Evolutionary conservation across 2,888 invertebrate species (phyloP).

Genomic region (Agriopis marginaria): DNA sequence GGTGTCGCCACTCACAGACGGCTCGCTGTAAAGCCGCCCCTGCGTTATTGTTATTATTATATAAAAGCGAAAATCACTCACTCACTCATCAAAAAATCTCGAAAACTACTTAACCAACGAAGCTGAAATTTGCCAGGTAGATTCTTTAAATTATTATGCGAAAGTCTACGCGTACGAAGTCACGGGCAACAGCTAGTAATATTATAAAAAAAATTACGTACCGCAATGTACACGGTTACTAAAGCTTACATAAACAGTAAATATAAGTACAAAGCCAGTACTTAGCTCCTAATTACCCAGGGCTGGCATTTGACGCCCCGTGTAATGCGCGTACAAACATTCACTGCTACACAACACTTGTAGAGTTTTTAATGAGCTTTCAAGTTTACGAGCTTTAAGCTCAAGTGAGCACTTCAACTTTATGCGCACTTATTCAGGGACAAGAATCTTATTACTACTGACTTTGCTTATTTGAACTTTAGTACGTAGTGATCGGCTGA

Average conservation of each 20-base stretch:
- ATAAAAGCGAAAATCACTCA: too few species aligned
- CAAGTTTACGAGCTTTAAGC: constrained; percentile 31
- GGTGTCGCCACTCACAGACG: too few species aligned
- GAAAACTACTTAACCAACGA: too few species aligned
- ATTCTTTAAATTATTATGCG: too few species aligned
- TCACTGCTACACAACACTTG: constrained; percentile 38
- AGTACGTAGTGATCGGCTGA: constrained; percentile 17
- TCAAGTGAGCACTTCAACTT: constrained; percentile 36
- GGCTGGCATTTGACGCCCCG: constrained; percentile 50
- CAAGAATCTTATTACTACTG: constrained; percentile 17
- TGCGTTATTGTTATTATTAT: too few species aligned
- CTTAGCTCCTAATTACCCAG: constrained; percentile 50
- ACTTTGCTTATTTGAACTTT: constrained; percentile 25
- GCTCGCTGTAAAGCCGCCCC: too few species aligned
- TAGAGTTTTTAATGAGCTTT: constrained; percentile 50
- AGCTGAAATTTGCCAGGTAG: too few species aligned
- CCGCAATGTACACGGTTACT: constrained; percentile 14
- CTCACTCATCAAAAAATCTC: too few species aligned
- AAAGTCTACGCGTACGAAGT: too few species aligned
- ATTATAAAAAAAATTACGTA: neutral
- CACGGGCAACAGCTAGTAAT: too few species aligned
- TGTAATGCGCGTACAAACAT: constrained; percentile 45
- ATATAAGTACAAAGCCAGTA: constrained; percentile 30
- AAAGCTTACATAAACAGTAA: constrained; percentile 4
- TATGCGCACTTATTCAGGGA: constrained; percentile 29